A percentile compares a stretch with the other conserved stretches of the same genome.
phyloP scores from a whole-genome alignment of 2,113 vertebrate species.

The Indicator indicator region DNA sequence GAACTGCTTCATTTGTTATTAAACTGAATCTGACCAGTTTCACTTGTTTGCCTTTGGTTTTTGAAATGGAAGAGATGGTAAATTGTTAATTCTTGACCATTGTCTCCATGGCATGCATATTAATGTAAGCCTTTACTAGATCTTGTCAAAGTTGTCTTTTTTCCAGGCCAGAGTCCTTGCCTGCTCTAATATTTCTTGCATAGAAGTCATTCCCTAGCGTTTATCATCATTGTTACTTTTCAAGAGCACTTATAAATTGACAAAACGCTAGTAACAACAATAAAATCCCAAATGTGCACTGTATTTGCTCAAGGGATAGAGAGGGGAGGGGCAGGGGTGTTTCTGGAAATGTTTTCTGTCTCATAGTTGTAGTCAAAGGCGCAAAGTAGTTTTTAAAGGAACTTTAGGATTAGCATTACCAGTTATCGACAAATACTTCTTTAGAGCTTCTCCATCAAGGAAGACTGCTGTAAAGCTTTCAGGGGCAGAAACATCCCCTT shows the following conservation, averaged over 20 bases:
- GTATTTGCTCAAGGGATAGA: not conserved
- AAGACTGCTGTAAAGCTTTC: not conserved
- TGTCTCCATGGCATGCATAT: not conserved
- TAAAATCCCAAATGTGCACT: not conserved
- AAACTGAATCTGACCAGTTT: not conserved
- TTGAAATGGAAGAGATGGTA: not conserved
- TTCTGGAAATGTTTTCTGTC: not conserved
- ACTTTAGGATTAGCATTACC: not conserved
- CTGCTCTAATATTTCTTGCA: not conserved
- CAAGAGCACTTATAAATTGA: not conserved
- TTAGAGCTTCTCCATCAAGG: not conserved
- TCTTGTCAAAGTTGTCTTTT: not conserved
- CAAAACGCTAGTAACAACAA: accelerated
- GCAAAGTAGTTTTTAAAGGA: not conserved
- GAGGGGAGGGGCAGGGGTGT: not conserved
- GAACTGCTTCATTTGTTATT: not conserved
- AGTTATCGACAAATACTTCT: conserved; percentile 18
- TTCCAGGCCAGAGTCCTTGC: not conserved
- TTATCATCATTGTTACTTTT: not conserved
- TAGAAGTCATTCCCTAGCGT: not conserved
- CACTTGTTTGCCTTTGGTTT: accelerated
- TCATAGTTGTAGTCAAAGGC: not conserved
- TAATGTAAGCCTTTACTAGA: not conserved
- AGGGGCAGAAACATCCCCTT: not conserved
- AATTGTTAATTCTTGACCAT: not conserved